These are phyloP conservation scores for Vespertilio murinus DNA, from an alignment of 2,797 vertebrate genomes.

Conservation along the genomic window DNA sequence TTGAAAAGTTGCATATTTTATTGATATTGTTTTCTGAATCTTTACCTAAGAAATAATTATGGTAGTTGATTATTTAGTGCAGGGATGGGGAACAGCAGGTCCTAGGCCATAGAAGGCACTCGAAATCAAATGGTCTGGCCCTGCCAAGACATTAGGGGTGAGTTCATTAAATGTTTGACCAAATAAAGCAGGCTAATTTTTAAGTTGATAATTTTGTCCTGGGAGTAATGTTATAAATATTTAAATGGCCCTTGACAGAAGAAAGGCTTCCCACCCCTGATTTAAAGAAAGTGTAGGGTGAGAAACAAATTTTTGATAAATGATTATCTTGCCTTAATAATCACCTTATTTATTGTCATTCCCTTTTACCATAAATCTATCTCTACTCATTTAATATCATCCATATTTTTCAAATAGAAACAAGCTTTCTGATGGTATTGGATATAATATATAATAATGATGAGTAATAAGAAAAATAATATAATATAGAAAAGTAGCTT, in stretches of 20 bases:
- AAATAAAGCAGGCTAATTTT: too few relatives aligned
- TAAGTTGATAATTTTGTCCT: too few relatives aligned
- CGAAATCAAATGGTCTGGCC: too few relatives aligned
- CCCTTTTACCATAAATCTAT: not conserved
- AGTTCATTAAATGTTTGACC: too few relatives aligned
- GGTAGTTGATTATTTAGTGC: not conserved
- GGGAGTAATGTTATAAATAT: too few relatives aligned
- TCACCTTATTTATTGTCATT: not conserved
- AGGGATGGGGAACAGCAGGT: too few relatives aligned
- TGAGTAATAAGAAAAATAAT: constrained; percentile 6
- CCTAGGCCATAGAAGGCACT: too few relatives aligned
- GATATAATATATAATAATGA: not conserved
- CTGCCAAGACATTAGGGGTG: too few relatives aligned
- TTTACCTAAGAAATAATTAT: not conserved
- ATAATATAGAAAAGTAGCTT: not conserved
- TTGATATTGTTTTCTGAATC: constrained; percentile 33
- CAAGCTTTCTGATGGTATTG: not conserved
- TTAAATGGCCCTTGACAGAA: too few relatives aligned
- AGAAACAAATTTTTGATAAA: not conserved
- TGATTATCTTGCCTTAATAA: not conserved
- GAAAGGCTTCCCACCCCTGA: too few relatives aligned
- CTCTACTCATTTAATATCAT: not conserved
- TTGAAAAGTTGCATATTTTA: not conserved
- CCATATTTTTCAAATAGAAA: constrained; percentile 8
- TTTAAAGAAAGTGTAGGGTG: not conserved